Conservation (phyloP, 2,888 invertebrate genomes). For the Craniophora ligustri region DNA sequence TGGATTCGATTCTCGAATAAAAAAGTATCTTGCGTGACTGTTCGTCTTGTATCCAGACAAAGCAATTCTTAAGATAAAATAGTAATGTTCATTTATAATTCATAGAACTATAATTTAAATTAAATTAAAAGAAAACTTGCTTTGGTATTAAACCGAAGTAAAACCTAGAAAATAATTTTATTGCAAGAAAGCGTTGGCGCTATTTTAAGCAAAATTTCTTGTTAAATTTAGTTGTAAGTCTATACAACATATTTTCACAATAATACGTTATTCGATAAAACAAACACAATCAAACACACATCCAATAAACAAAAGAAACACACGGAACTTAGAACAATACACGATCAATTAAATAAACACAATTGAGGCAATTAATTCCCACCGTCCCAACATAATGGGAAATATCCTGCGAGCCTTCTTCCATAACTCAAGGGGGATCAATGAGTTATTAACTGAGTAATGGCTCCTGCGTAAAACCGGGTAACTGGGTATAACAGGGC, state of each 20-base stretch:
- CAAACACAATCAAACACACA: conserved; percentile 3
- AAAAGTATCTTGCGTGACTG: conserved; percentile 27
- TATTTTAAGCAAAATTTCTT: no score
- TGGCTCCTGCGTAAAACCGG: conserved; percentile 52
- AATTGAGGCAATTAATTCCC: conserved; percentile 50
- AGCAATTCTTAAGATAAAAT: no score
- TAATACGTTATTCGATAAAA: neutral
- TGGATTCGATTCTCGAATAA: conserved; percentile 49
- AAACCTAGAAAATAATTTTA: no score
- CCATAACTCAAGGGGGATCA: conserved; percentile 64
- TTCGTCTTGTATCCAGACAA: conserved; percentile 22
- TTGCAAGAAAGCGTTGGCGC: no score
- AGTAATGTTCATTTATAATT: no score
- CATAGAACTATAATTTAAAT: no score
- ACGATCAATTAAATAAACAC: conserved; percentile 52
- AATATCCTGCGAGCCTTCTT: conserved; percentile 54
- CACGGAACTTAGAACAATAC: conserved; percentile 38
- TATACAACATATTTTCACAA: no score
- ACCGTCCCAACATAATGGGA: conserved; percentile 44
- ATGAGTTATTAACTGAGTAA: conserved; percentile 66
- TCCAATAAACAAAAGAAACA: conserved; percentile 37
- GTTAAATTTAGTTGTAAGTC: no score
- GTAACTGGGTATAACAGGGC: conserved; percentile 57
- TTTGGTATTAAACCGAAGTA: no score
- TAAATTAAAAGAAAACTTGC: no score